Evolutionary conservation across 2,888 invertebrate genomes (phyloP).

Genomic region (Campopleginae sp.): DNA sequence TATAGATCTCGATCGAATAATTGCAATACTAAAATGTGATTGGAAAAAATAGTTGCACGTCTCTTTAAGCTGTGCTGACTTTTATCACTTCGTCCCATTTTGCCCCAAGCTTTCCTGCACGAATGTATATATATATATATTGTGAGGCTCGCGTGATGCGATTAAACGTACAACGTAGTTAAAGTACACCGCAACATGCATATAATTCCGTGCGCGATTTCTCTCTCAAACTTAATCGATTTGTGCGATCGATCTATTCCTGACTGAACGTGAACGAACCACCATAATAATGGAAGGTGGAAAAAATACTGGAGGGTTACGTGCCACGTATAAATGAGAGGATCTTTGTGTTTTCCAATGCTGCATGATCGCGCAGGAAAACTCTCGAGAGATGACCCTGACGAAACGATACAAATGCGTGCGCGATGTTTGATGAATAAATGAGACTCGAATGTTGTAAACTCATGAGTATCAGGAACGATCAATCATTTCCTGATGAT

Average conservation of each 20-base stretch:
- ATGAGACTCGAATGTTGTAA: slow-evolving; percentile 30
- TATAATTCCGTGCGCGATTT: slow-evolving; percentile 26
- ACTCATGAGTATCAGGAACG: slow-evolving; percentile 1
- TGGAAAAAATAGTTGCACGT: neutral
- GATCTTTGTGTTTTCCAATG: slow-evolving; percentile 20
- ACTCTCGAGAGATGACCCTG: slow-evolving; percentile 46
- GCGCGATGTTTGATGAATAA: slow-evolving; percentile 11
- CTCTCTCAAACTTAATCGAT: slow-evolving; percentile 63
- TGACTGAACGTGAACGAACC: slow-evolving; percentile 55
- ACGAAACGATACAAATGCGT: slow-evolving; percentile 21
- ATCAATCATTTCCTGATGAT: slow-evolving; percentile 20
- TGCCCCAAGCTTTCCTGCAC: neutral
- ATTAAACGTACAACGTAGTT: slow-evolving; percentile 54
- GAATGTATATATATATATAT: slow-evolving; percentile 1
- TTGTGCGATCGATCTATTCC: slow-evolving; percentile 66
- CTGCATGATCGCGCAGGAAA: slow-evolving; percentile 22
- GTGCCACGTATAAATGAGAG: slow-evolving; percentile 61
- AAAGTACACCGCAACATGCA: slow-evolving; percentile 22
- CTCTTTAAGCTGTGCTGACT: neutral
- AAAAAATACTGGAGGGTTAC: slow-evolving; percentile 31
- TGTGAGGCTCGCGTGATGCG: slow-evolving; percentile 61
- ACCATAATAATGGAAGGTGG: slow-evolving; percentile 49
- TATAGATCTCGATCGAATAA: neutral
- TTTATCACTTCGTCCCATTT: neutral
- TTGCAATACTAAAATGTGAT: neutral